A percentile compares a stretch with the other conserved stretches of the same genome.
Evolutionary conservation across 2,797 vertebrate genomes (phyloP).

Genomic region (Cossypha heuglini): DNA sequence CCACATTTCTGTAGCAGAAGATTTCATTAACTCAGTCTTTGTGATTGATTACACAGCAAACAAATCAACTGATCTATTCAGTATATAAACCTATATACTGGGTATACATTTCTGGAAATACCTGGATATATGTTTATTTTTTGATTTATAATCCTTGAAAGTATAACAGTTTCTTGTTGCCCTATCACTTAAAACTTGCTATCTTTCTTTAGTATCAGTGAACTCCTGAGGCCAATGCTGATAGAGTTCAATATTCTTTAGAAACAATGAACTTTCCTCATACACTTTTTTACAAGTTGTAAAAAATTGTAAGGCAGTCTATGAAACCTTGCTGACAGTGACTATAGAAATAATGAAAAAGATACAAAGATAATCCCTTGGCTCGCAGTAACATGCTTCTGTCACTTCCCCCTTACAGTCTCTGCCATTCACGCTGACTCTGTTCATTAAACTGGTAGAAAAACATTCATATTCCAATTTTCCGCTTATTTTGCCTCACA

Average conservation of each 20-base stretch:
- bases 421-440: background rate
- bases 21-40: background rate
- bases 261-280: background rate
- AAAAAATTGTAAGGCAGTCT: background rate
- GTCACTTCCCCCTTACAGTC: background rate
- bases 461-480: background rate
- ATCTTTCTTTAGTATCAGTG: background rate
- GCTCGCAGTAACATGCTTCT: background rate
- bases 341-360: background rate
- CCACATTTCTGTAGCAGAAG: background rate
- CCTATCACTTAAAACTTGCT: background rate
- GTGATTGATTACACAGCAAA: background rate
- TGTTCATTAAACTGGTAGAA: background rate
- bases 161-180: background rate
- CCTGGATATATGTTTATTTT: background rate
- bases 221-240: background rate
- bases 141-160: background rate
- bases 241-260: background rate
- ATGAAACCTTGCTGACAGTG: background rate
- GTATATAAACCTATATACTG: background rate
- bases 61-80: background rate
- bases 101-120: background rate
- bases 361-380: background rate
- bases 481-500: background rate
- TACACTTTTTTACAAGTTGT: fast-evolving